phyloP scores from a whole-genome alignment of 2,113 vertebrate species.

The Fregata magnificens region DNA sequence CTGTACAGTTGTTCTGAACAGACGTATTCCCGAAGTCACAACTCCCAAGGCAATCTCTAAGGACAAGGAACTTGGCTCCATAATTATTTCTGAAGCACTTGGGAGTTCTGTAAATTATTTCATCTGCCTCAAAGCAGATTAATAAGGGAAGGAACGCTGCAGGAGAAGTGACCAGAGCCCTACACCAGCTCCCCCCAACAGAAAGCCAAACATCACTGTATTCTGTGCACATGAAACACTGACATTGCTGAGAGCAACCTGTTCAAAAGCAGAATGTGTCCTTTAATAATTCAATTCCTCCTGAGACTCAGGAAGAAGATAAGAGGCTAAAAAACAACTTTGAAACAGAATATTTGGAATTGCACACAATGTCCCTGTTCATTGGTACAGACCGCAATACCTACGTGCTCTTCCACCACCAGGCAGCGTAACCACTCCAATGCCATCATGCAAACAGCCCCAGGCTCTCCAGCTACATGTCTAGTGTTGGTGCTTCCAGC shows the following conservation, averaged over 20 bases:
- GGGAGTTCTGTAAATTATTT: background rate
- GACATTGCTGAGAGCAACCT: background rate
- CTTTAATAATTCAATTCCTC: background rate
- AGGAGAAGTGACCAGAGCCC: background rate
- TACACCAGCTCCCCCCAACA: background rate
- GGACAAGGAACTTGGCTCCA: background rate
- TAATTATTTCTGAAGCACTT: background rate
- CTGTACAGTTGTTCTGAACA: background rate
- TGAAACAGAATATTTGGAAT: background rate
- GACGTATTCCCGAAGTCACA: background rate
- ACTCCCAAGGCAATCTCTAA: background rate
- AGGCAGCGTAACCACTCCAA: rapidly evolving
- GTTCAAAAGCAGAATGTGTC: background rate
- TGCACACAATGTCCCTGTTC: rapidly evolving
- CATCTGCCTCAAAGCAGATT: background rate
- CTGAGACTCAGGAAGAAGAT: background rate
- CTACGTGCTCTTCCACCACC: background rate
- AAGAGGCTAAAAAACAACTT: background rate
- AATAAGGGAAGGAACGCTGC: background rate
- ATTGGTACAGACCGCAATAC: rapidly evolving
- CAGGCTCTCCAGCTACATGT: background rate
- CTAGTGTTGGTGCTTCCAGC: background rate
- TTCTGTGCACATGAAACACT: background rate
- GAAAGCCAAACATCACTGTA: background rate
- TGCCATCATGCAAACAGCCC: background rate